phyloP scores from a whole-genome alignment of 2,888 invertebrate genomes.

The Cistogaster globosa region DNA sequence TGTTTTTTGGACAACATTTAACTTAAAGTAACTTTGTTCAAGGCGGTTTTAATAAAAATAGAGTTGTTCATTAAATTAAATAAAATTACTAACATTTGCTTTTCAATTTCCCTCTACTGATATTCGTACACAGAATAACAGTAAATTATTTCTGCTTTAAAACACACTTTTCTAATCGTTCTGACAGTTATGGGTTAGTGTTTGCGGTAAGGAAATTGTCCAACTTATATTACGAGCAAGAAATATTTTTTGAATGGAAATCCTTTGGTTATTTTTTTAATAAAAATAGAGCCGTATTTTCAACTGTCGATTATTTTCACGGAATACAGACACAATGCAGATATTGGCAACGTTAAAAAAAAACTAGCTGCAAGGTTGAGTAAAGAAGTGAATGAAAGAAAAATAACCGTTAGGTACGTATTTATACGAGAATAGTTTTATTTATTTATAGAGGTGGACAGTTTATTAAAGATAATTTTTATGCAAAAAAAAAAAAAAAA shows the following conservation, averaged over 20 bases:
- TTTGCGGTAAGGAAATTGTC: conserved; percentile 61
- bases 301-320: conserved; percentile 52
- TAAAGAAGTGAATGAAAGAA: conserved; percentile 23
- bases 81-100: neutral
- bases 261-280: conserved; percentile 19
- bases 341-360: neutral
- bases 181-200: conserved; percentile 54
- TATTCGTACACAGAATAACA: neutral
- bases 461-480: neutral
- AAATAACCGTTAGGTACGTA: neutral
- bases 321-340: neutral
- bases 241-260: neutral
- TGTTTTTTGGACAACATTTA: too few relatives aligned
- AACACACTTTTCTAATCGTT: conserved; percentile 65
- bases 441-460: conserved; percentile 31
- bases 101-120: neutral
- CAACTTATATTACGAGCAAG: conserved; percentile 19
- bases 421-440: neutral
- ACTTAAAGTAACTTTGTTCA: too few relatives aligned
- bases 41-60: too few relatives aligned
- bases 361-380: neutral
- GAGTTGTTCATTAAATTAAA: too few relatives aligned
- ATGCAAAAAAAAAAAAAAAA: neutral
- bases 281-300: conserved; percentile 45
- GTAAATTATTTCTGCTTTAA: conserved; percentile 20